phyloP scores from a whole-genome alignment of 2,113 vertebrate genomes.

The Macrotis lagotis region DNA sequence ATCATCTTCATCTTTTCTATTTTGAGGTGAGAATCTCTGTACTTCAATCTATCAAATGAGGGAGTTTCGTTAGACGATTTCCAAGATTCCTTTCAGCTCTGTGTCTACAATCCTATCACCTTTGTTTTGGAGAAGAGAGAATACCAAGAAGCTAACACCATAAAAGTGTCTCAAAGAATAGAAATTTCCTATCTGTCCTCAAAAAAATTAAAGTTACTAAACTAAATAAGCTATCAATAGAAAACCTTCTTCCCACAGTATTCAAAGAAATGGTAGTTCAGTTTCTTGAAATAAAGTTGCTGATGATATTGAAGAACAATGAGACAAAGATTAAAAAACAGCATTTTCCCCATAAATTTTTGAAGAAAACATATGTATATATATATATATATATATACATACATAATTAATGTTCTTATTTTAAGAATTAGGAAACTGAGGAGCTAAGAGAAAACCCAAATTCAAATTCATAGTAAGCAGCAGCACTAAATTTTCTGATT shows the following conservation, averaged over 20 bases:
- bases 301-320: neutral
- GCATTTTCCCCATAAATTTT: neutral
- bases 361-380: neutral
- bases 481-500: neutral
- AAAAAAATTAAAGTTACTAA: neutral
- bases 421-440: neutral
- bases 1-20: too few species aligned
- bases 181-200: neutral
- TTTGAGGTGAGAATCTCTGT: neutral
- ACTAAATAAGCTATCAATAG: neutral
- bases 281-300: neutral
- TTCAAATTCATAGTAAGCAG: neutral
- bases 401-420: neutral
- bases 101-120: too few species aligned
- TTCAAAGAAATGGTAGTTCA: neutral
- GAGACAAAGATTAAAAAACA: neutral
- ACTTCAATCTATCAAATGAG: neutral
- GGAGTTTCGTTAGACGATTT: neutral
- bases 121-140: neutral
- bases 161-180: neutral
- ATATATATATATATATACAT: too few species aligned
- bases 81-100: neutral
- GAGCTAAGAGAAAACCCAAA: neutral
- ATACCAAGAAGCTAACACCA: neutral
- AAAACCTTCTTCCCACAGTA: neutral